A percentile compares a stretch with the other conserved stretches of the same genome.
Conservation (phyloP, 2,113 vertebrate genomes). For the Periophthalmus modestus region DNA sequence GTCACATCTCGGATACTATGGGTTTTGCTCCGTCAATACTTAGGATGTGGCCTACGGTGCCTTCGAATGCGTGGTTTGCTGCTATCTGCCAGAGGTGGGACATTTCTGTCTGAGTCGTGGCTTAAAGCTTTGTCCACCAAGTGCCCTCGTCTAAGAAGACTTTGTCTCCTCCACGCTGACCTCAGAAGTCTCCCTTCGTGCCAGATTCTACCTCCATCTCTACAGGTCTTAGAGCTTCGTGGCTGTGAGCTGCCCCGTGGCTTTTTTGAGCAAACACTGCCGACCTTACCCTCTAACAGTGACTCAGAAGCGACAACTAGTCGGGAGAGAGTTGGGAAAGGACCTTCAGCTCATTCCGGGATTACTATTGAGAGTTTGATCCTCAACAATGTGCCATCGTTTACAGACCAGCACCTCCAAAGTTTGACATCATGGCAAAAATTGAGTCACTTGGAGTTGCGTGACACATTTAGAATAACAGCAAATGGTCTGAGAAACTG, state of each 20-base stretch:
- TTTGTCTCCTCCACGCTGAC: constrained; percentile 74
- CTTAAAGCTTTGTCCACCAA: constrained; percentile 73
- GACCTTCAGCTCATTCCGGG: constrained; percentile 21
- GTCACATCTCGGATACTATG: constrained; percentile 78
- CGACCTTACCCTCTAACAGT: constrained; percentile 30
- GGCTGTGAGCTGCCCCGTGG: constrained; percentile 73
- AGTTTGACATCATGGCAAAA: constrained; percentile 72
- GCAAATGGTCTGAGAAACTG: constrained; percentile 73
- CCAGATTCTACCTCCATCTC: constrained; percentile 67
- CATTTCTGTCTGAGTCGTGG: constrained; percentile 79
- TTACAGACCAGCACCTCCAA: constrained; percentile 78
- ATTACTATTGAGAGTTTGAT: constrained; percentile 69
- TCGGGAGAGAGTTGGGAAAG: constrained; percentile 30
- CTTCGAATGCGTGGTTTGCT: constrained; percentile 77
- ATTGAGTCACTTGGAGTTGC: constrained; percentile 68
- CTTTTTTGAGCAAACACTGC: constrained; percentile 69
- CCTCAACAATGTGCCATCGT: constrained; percentile 78
- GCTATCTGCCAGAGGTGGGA: constrained; percentile 73
- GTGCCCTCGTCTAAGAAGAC: constrained; percentile 75
- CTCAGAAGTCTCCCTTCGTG: constrained; percentile 69
- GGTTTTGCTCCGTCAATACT: constrained; percentile 77
- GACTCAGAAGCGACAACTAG: constrained; percentile 38
- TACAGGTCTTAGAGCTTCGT: constrained; percentile 74
- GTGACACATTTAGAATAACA: constrained; percentile 74
- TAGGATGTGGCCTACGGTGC: constrained; percentile 75